phyloP scores from a whole-genome alignment of 2,113 vertebrate species.

The Nothobranchius furzeri region DNA sequence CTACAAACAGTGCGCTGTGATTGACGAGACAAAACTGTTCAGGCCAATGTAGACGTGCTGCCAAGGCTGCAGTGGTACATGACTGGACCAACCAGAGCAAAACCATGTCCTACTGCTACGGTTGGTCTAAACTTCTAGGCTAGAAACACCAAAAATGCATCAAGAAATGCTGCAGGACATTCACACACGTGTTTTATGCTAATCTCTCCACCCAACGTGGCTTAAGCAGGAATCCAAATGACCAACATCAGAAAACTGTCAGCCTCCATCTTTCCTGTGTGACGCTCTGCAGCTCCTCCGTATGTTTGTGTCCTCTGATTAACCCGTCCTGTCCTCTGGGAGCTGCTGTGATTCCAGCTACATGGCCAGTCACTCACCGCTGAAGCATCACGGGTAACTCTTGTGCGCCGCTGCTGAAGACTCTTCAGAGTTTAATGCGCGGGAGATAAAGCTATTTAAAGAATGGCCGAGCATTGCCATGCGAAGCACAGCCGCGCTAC shows the following conservation, averaged over 20 bases:
- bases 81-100: too few species aligned
- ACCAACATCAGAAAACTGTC: not conserved
- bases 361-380: constrained; percentile 36
- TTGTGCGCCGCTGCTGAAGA: constrained; percentile 35
- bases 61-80: too few species aligned
- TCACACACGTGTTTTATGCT: too few species aligned
- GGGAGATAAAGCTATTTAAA: constrained; percentile 17
- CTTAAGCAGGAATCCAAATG: too few species aligned
- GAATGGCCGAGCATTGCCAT: constrained; percentile 53
- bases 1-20: too few species aligned
- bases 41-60: too few species aligned
- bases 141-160: too few species aligned
- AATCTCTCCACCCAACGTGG: too few species aligned
- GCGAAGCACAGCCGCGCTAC: constrained; percentile 37
- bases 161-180: too few species aligned
- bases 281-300: constrained; percentile 26
- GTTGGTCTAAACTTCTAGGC: too few species aligned
- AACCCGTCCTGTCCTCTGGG: constrained; percentile 25
- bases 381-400: constrained; percentile 45
- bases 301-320: constrained; percentile 31
- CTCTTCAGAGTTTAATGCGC: constrained; percentile 38
- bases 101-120: too few species aligned
- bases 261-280: not conserved
- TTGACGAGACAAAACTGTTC: too few species aligned
- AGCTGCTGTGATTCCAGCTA: constrained; percentile 27